Conservation (phyloP, 2,888 invertebrate species). For the Agrenia bidenticulata region DNA sequence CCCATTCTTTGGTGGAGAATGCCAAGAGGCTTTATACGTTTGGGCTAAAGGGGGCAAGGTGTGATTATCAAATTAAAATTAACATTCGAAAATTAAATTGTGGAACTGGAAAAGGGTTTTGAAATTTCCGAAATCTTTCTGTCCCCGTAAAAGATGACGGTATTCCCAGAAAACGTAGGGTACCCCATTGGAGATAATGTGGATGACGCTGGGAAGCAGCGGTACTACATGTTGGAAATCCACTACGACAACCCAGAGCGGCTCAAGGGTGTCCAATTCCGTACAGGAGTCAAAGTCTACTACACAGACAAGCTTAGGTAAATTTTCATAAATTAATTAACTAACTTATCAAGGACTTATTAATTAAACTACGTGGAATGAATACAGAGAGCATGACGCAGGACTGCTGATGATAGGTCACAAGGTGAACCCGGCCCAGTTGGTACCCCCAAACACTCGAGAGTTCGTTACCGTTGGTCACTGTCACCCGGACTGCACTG, state of each 20-base stretch:
- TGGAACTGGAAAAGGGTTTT: no score
- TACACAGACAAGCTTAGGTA: constrained; percentile 70
- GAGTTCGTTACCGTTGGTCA: constrained; percentile 10
- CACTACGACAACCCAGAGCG: constrained; percentile 75
- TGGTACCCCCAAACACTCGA: constrained; percentile 9
- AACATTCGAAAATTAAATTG: no score
- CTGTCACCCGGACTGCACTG: constrained; percentile 9
- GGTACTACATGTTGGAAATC: constrained; percentile 62
- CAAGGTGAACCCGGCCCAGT: background rate
- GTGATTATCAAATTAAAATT: no score
- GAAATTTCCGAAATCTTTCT: no score
- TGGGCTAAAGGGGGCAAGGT: constrained; percentile 24
- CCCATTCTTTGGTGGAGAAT: background rate
- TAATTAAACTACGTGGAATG: no score
- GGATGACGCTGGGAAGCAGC: background rate
- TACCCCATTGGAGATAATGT: constrained; percentile 11
- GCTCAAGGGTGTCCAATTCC: constrained; percentile 57
- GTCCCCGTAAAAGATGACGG: background rate
- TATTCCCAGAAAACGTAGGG: constrained; percentile 9
- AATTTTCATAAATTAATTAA: background rate
- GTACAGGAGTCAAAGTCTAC: constrained; percentile 77
- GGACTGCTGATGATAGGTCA: constrained; percentile 9
- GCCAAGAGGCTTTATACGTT: background rate
- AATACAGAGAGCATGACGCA: constrained; percentile 7
- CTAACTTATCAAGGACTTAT: background rate